Base-by-base conservation (phyloP, 2,797 vertebrate species). In the Toxotes lorentzi region DNA sequence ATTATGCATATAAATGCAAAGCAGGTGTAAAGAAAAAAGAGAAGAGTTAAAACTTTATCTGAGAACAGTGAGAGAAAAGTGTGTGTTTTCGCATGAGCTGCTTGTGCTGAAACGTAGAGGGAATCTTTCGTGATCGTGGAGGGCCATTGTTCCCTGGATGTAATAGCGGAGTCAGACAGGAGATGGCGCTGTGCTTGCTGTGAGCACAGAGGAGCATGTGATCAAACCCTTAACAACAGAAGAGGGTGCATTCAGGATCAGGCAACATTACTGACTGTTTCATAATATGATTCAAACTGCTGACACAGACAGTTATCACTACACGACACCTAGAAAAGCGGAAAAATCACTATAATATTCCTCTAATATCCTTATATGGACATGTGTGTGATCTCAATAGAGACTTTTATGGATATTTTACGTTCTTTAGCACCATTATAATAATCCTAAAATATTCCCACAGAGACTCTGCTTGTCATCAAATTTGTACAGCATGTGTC, bases 101-200 rank as follows among this genome's bases (percentile, higher is more conserved):
- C 53, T 48, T 32, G 45, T 12, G 27, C 12, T 41, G 32, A 48
- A 60, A 45, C 47, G 72, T 0, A 23, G 35, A 47, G 40, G 32
- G 50, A 32, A 32, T n/a, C 70, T 47, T 23, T 16, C 1, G 68
- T 17, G 50, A 54, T 16, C 3, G 24, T 13, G 14, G 11, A 45
- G 23, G 60, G 75, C 57, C 53, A 67, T 81, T 85, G 83, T 84
- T 89, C 34, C 34, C n/a, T 14, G 66, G 59, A 0, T 92, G 92
- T 43, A 91, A 73, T 77, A 32, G 47, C 7, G 6, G 30, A 45
- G 27, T 32, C 35, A 8, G 73, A 68, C 95, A 95, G 94, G 66
- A 95, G 95, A 94, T 94, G 95, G 94, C 80, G 86, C 82, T 90
- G 82, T 85, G 83, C 57, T 86, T 75, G 74, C 83, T 90, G 83